Percentiles rank a stretch among this genome's conserved stretches.
These are phyloP conservation scores for Drosophila birchii DNA, from an alignment of 2,888 invertebrate species.

Conservation along the genomic window DNA sequence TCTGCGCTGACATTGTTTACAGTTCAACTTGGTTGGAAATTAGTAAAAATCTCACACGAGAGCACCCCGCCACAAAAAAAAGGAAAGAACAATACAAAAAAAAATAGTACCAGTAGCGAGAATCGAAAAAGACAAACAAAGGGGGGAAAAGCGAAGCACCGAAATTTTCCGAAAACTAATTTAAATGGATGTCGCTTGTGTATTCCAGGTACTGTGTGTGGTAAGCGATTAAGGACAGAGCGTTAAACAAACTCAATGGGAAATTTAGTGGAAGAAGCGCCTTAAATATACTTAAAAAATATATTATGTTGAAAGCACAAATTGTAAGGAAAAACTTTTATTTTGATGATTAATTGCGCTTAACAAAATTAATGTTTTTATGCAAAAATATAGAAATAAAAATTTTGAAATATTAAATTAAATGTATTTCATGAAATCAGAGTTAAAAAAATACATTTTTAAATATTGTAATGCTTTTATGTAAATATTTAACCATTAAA, in stretches of 20 bases:
- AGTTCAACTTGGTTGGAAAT: slow-evolving; percentile 77
- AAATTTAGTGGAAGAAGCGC: not conserved
- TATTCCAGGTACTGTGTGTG: slow-evolving; percentile 6
- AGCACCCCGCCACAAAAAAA: slow-evolving; percentile 13
- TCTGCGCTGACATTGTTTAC: slow-evolving; percentile 78
- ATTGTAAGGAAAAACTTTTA: too few species aligned
- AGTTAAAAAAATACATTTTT: not conserved
- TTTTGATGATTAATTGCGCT: not conserved
- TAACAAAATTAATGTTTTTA: not conserved
- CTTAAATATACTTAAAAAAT: not conserved
- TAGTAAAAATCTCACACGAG: slow-evolving; percentile 71
- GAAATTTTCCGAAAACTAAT: slow-evolving; percentile 57
- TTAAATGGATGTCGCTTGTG: slow-evolving; percentile 60
- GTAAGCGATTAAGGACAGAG: slow-evolving; percentile 2
- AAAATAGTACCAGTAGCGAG: slow-evolving; percentile 15
- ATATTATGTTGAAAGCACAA: not conserved
- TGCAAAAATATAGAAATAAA: not conserved
- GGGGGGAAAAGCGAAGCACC: slow-evolving; percentile 17
- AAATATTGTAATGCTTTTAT: not conserved
- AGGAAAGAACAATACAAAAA: slow-evolving; percentile 19
- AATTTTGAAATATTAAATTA: not conserved
- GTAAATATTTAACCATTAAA: not conserved
- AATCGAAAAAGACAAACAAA: slow-evolving; percentile 28
- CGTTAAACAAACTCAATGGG: slow-evolving; percentile 2
- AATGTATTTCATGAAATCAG: not conserved